Evolutionary conservation across 2,888 invertebrate species (phyloP), one percentile per base, ranked within the genome.

Genomic region (Leptothorax acervorum): DNA sequence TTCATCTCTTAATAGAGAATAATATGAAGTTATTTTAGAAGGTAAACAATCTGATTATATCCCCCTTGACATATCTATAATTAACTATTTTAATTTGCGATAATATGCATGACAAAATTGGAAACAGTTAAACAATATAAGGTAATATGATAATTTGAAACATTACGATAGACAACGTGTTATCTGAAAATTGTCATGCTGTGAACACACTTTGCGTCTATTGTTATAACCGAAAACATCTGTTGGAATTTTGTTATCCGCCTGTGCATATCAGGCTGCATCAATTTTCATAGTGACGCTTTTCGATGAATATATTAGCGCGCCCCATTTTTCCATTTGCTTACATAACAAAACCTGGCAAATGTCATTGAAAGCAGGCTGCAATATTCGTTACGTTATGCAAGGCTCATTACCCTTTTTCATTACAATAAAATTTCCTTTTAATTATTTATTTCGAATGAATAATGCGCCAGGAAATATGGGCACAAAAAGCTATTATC

Each of bases 141-240:
- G 15, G 23, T 70, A 48, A 63, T 68, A 35, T 48, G 39, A 81
- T 73, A 35, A 81, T 48, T 73, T 81, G 18, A 12, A 48, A 60
- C 23, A 31, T 48, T n/a, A 60, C 48, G 11, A 60, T 60, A 23
- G 35, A 71, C 28, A 66, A 53, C 12, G 11, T n/a, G 18, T 60
- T 57, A 71, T 73, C 28, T 48, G 42, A 81, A 81, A 60, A 73
- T 71, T 79, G 60, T 57, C 51, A 18, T 12, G 6, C 5, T 12
- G 39, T 8, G 18, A 35, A 73, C 12, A 39, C 65, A 53, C 18
- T 63, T 63, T n/a, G 18, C 48, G 12, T 12, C 48, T 35, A 71
- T 81, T 79, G 79, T 79, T 48, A 23, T 28, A 48, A 31, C 23
- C 71, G 35, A 71, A 71, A 71, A 71, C 71, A 81, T 71, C 71